These are phyloP conservation scores for Redunca redunca DNA, from an alignment of 2,113 vertebrate genomes.

Conservation along the genomic window DNA sequence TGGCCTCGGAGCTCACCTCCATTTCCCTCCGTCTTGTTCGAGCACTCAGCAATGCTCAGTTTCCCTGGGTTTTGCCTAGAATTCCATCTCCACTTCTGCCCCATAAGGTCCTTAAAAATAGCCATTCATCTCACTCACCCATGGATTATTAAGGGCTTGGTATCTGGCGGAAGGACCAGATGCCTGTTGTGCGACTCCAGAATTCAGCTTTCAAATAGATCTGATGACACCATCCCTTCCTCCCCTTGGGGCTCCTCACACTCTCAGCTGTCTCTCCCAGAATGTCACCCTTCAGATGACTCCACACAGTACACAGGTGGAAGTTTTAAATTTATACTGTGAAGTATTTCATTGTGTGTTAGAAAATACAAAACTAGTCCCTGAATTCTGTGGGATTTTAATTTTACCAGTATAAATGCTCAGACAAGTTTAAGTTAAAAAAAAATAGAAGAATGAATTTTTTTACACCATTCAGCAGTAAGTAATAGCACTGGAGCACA, in stretches of 20 bases:
- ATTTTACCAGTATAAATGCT: background rate
- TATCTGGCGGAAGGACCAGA: background rate
- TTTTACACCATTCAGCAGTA: background rate
- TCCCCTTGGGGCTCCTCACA: background rate
- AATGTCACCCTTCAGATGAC: background rate
- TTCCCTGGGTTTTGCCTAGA: background rate
- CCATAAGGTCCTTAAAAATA: background rate
- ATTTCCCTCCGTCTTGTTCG: accelerated
- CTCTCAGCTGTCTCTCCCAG: background rate
- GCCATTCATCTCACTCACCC: background rate
- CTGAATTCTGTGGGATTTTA: background rate
- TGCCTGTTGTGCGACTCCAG: background rate
- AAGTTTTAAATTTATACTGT: background rate
- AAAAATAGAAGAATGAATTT: background rate
- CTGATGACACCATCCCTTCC: no score
- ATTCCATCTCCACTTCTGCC: background rate
- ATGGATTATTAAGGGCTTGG: background rate
- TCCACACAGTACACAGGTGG: background rate
- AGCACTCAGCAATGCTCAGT: no score
- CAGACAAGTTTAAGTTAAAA: background rate
- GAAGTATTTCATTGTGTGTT: background rate
- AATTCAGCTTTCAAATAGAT: background rate
- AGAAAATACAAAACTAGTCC: background rate
- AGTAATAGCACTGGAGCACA: background rate
- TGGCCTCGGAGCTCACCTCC: background rate